Conservation (phyloP, 2,797 vertebrate genomes). For the Chiropotes sagulatus region DNA sequence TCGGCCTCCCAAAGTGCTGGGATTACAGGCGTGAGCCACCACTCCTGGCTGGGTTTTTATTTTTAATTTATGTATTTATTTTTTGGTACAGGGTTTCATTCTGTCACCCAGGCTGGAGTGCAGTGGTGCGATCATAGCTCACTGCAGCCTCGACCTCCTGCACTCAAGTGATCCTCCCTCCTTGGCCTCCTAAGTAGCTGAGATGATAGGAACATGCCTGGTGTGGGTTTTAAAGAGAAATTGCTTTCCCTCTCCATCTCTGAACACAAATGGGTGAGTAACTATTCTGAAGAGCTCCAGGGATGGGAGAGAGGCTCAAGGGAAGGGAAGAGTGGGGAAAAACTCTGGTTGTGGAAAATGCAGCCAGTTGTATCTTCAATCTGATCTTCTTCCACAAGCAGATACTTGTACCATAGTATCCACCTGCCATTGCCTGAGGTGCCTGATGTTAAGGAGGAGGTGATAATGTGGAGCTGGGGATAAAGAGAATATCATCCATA, state of each 20-base stretch:
- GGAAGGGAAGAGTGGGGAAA: neutral
- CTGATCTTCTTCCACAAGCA: neutral
- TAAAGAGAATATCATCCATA: neutral
- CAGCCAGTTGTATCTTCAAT: neutral
- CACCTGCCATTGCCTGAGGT: neutral
- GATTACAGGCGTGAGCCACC: no score
- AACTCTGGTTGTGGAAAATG: neutral
- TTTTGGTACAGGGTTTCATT: neutral
- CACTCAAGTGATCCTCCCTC: neutral
- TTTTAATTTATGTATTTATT: neutral
- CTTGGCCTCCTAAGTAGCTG: neutral
- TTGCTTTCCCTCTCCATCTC: neutral
- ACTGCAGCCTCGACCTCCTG: neutral
- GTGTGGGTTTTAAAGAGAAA: neutral
- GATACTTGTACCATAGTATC: no score
- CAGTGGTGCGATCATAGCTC: neutral
- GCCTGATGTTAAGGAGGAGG: neutral
- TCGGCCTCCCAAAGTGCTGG: no score
- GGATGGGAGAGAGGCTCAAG: neutral
- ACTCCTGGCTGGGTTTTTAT: neutral
- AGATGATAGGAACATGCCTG: neutral
- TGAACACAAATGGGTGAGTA: neutral
- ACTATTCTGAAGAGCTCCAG: neutral
- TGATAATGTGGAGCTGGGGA: rapidly evolving
- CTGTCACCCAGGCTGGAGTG: neutral